Evolutionary conservation across 2,113 vertebrate species (phyloP).

Genomic region (Pseudorasbora parva): DNA sequence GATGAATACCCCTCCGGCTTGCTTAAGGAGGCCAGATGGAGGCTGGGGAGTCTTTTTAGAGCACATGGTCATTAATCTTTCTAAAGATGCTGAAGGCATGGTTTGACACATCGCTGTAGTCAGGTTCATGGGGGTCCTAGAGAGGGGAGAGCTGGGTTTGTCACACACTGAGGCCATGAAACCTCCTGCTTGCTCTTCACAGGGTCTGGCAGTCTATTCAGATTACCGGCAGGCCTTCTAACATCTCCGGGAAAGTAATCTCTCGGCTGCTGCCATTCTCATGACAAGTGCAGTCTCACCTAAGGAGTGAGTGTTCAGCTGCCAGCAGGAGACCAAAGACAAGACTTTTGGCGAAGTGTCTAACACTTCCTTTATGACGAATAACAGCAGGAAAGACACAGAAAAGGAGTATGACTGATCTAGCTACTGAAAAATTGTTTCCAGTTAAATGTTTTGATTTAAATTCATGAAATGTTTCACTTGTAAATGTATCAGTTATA

Average conservation of each 20-base stretch:
- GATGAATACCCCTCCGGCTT: conserved; percentile 62
- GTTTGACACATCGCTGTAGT: conserved; percentile 63
- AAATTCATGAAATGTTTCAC: conserved; percentile 54
- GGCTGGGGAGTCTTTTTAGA: conserved; percentile 62
- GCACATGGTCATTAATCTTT: conserved; percentile 73
- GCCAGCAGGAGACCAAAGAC: conserved; percentile 61
- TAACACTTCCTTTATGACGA: conserved; percentile 53
- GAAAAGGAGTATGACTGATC: conserved; percentile 34
- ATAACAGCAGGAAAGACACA: conserved; percentile 68
- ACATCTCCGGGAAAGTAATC: conserved; percentile 36
- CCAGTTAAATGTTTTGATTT: conserved; percentile 58
- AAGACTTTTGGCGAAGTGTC: conserved; percentile 61
- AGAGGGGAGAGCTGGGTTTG: conserved; percentile 51
- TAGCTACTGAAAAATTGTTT: conserved; percentile 56
- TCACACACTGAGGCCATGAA: conserved; percentile 49
- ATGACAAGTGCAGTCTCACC: conserved; percentile 67
- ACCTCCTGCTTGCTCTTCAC: conserved; percentile 47
- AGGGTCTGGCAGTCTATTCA: conserved; percentile 36
- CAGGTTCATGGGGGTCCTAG: conserved; percentile 51
- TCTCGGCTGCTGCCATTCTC: conserved; percentile 58
- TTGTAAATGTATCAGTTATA: conserved; percentile 68
- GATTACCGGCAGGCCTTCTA: conserved; percentile 48
- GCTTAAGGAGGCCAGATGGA: conserved; percentile 59
- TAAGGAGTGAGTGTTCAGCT: conserved; percentile 64
- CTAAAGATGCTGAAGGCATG: conserved; percentile 68